Percentiles rank a stretch among this genome's conserved stretches.
phyloP scores from a whole-genome alignment of 2,113 vertebrate genomes.

The Embiotoca jacksoni region DNA sequence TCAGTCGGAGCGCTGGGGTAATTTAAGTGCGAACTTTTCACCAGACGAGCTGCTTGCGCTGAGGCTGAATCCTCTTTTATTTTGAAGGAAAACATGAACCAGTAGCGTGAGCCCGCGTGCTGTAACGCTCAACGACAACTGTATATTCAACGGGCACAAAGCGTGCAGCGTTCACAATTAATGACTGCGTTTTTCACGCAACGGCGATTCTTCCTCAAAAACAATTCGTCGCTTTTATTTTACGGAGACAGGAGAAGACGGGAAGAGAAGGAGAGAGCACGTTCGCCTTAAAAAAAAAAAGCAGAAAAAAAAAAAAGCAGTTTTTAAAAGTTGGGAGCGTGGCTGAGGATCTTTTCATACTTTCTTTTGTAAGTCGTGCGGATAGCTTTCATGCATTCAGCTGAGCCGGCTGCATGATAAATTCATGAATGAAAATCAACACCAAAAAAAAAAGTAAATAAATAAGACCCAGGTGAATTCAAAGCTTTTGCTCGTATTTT shows the following conservation, averaged over 20 bases:
- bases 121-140: no score
- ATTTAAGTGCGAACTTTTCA: no score
- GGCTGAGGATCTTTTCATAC: conserved; percentile 21
- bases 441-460: conserved; percentile 40
- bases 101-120: no score
- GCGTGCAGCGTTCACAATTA: no score
- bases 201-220: no score
- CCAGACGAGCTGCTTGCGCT: no score
- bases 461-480: conserved; percentile 31
- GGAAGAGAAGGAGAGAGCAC: conserved; percentile 1
- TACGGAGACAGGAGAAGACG: background rate
- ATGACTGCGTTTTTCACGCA: no score
- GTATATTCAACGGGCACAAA: no score
- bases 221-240: conserved; percentile 33
- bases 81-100: no score
- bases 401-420: conserved; percentile 56
- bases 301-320: conserved; percentile 23
- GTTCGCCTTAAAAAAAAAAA: conserved; percentile 33
- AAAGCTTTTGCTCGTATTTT: conserved; percentile 35
- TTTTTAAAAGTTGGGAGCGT: conserved; percentile 7
- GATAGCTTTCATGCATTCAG: conserved; percentile 38
- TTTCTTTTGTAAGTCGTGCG: conserved; percentile 28
- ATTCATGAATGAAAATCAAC: conserved; percentile 65
- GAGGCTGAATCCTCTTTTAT: no score
- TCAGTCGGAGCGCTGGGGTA: no score